Evolutionary conservation across 2,797 vertebrate genomes (phyloP).

Genomic region (Enteromius argenteus): DNA sequence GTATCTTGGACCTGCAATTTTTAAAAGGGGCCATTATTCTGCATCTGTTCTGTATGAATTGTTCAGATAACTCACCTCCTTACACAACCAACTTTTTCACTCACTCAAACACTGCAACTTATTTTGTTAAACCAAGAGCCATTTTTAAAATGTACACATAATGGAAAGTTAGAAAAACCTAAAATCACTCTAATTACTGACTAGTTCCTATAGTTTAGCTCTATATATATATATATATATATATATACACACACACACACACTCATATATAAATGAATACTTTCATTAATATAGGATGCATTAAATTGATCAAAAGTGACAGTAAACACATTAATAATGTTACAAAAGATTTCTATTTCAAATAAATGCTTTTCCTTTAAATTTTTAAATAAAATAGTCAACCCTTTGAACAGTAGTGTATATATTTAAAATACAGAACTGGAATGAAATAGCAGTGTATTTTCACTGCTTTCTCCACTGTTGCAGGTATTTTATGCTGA

Average conservation of each 20-base stretch:
- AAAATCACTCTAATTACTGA: too few species aligned
- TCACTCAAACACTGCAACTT: background rate
- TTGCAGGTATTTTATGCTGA: background rate
- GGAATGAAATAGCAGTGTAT: background rate
- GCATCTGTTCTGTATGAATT: background rate
- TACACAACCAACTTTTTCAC: background rate
- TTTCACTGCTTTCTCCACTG: background rate
- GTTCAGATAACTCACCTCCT: background rate
- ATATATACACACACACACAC: too few species aligned
- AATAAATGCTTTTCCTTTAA: background rate
- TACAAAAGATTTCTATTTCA: background rate
- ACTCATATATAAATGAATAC: background rate
- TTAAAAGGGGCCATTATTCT: background rate
- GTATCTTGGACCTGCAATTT: background rate
- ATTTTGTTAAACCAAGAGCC: background rate
- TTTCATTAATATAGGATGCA: background rate
- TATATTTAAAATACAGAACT: background rate
- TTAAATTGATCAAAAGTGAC: background rate
- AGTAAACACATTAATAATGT: background rate
- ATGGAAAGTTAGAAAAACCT: too few species aligned
- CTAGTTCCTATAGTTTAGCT: too few species aligned
- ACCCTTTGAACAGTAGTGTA: background rate
- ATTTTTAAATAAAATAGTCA: background rate
- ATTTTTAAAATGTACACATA: background rate
- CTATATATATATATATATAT: too few species aligned